Base-by-base conservation (phyloP, 2,888 invertebrate genomes). In the Cantharis rustica region DNA sequence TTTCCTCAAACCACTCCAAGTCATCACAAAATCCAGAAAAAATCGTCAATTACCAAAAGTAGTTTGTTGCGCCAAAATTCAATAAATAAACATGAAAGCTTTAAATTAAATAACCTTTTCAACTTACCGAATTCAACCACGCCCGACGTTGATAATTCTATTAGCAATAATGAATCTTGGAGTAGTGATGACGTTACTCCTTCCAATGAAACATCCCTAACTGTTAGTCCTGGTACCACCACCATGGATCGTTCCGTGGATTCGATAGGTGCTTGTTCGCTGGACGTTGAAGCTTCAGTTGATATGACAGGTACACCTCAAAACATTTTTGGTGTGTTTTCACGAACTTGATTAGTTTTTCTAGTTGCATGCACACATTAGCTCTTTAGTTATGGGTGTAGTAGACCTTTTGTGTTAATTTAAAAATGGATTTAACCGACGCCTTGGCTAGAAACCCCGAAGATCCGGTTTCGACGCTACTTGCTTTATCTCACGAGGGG, bases 241-340 rank as follows among this genome's bases (percentile, higher is more conserved):
- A 89, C 89, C 79, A 94, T 94, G 94, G 94, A 94, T 89, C 92
- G 92, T 83, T 94, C 94, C 23, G 91, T 94, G 89, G 96, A 96
- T 88, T 95, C 95, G 75, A 95, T 95, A 85, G 95, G 95, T 84
- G 94, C 94, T 89, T 96, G 95, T 89, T 95, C 95, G 82, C 90
- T 96, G 85, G 95, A 96, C 88, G 94, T 95, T 88, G 95, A 96
- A 86, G 93, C 93, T 85, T 89, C 93, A 85, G 92, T 92, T 78
- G 93, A 93, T 85, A 91, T 93, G 85, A 92, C 93, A 93, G 93
- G 93, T 93, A 93, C 93, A 47, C 47, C 47, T 47, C 47, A 16
- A 66, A 66, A 20, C 20, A 20, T 66, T 9, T 20, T 66, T 66
- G 64, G 64, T 66, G 64, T 66, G 20, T 66, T 17, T 66, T 66